Evolutionary conservation across 2,888 invertebrate genomes (phyloP), one percentile per base, ranked within the genome.

Genomic region (Euplagia quadripunctaria): DNA sequence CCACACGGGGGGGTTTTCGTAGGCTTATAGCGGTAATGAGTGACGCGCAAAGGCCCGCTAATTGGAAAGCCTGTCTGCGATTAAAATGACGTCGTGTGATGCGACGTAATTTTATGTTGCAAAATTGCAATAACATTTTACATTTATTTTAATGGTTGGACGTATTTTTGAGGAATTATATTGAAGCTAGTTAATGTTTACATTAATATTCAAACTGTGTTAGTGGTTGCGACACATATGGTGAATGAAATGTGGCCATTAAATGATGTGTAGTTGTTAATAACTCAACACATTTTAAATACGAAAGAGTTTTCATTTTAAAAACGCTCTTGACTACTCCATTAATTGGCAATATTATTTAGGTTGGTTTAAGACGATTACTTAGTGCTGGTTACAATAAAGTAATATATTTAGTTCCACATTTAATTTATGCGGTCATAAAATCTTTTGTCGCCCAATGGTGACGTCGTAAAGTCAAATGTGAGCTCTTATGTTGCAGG

Each of bases 361-460:
- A 31, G 2, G 31, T 31, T 31, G 31, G 31, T 1, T 31, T n/a
- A n/a, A n/a, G n/a, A n/a, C 31, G 31, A 31, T 31, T 31, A 31
- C 76, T 79, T 79, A 82, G 73, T 72, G 66, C 14, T 61, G 16
- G 42, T 11, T 14, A 51, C 43, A 43, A 66, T 69, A 75, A 74
- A 71, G 55, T 74, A 61, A 63, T 61, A 43, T 51, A 71, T 68
- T 68, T 64, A 87, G 85, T 87, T 86, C 75, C 74, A 74, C 83
- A 78, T 84, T 86, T 88, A 89, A 89, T 88, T 86, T 89, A 89
- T 87, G 83, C 83, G 74, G 74, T 78, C 83, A 78, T 90, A 89
- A 89, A 90, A 84, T 87, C 86, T 88, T 88, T 89, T 86, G 87
- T 86, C 84, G 85, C 81, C 85, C 79, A 81, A 82, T 83, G 83